A percentile compares a stretch with the other conserved stretches of the same genome.
Conservation (phyloP, 2,797 vertebrate genomes). For the Syngnathus rostellatus region DNA sequence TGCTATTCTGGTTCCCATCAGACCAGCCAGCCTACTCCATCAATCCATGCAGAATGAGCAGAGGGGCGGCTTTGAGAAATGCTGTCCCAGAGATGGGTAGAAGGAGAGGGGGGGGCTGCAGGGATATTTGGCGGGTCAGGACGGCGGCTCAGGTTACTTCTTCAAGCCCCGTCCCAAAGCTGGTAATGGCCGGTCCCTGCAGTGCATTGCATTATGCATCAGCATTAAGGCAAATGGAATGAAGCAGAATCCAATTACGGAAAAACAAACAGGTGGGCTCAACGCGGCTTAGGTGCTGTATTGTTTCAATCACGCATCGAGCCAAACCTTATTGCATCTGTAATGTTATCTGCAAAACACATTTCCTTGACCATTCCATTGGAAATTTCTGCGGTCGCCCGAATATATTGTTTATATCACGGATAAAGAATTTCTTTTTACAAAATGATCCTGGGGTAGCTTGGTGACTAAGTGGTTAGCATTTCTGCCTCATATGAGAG, state of each 20-base stretch:
- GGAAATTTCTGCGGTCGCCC: constrained; percentile 31
- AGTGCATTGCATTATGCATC: constrained; percentile 64
- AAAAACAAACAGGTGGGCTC: constrained; percentile 70
- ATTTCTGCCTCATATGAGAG: neutral
- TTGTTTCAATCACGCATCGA: constrained; percentile 65
- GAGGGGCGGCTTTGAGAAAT: constrained; percentile 49
- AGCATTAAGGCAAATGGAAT: constrained; percentile 70
- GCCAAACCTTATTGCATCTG: constrained; percentile 52
- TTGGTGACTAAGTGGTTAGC: neutral
- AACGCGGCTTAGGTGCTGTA: constrained; percentile 55
- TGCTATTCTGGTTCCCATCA: constrained; percentile 58
- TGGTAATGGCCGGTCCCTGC: constrained; percentile 55
- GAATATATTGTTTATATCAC: constrained; percentile 6
- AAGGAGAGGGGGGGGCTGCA: constrained; percentile 9
- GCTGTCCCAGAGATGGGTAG: constrained; percentile 34
- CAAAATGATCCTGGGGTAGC: neutral
- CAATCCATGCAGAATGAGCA: constrained; percentile 45
- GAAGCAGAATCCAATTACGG: constrained; percentile 69
- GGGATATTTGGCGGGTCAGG: neutral
- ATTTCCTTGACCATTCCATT: constrained; percentile 49
- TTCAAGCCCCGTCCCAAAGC: constrained; percentile 49
- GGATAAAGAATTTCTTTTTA: neutral
- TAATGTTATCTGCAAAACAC: constrained; percentile 64
- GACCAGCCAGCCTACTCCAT: constrained; percentile 35
- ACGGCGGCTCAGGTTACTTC: constrained; percentile 50